Base-by-base conservation (phyloP, 2,113 vertebrate species). In the Sturnus vulgaris region DNA sequence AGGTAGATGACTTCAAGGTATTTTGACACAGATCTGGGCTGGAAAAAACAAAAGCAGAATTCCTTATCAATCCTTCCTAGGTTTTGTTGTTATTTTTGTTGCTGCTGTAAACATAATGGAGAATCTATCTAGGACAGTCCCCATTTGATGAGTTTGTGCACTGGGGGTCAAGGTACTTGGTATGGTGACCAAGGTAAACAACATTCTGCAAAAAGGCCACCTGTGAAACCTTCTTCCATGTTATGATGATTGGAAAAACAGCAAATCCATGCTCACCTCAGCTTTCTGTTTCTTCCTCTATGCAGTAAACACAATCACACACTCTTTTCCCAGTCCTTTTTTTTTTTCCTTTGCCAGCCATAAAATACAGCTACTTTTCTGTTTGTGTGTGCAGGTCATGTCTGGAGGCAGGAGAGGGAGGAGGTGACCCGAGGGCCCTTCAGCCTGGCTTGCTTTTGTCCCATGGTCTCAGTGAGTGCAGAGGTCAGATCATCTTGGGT, bases 1-100 rank as follows among this genome's bases (percentile, higher is more conserved):
- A 93, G 87, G 93, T 92, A 95, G 42, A 66, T 91, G 66, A 13
- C 70, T 89, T 95, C 85, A 88, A 95, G 73, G 65, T 82, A 94
- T 72, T 91, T 82, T 92, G 87, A 91, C 65, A 82, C 18, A 75
- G 77, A 87, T 89, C 20, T 61, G 22, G 15, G 16, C 42, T 83
- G 49, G 22, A 17, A 76, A 55, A 61, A 82, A 65, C 31, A 82
- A 94, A 78, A 50, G 14, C 65, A 81, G 28, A 86, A 90, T 86
- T 88, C 60, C 72, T 88, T 81, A 80, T 77, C 11, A 10, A 15
- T 81, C 42, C 21, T 55, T 81, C 16, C 28, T 40, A 16, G 66
- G 12, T 72, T 90, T 53, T 72, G 20, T 59, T 61, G 15, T 59
- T 75, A 63, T 16, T 88, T 95, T 49, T 61, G 20, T 37, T 69